phyloP scores from a whole-genome alignment of 2,888 invertebrate species.

The Sussaba pulchella region DNA sequence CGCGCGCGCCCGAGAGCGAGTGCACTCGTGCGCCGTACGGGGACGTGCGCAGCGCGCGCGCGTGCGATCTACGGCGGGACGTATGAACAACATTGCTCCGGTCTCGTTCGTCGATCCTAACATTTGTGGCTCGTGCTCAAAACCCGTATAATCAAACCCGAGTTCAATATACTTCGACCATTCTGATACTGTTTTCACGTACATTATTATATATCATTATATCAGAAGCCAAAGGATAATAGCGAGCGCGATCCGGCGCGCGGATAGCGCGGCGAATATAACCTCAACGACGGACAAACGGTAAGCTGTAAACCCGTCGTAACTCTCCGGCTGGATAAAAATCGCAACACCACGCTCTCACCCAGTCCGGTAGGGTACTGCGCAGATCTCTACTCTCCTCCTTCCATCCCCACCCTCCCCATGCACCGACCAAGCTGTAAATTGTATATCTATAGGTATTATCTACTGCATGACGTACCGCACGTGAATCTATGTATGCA shows the following conservation, averaged over 20 bases:
- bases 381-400: not conserved
- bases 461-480: not conserved
- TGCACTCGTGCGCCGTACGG: conserved; percentile 20
- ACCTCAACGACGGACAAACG: conserved; percentile 39
- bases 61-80: not conserved
- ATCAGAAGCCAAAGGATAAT: conserved; percentile 24
- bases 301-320: conserved; percentile 54
- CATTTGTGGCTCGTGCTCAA: conserved; percentile 34
- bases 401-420: not conserved
- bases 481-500: conserved; percentile 9
- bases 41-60: conserved; percentile 20
- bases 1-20: not conserved
- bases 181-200: not conserved
- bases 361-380: conserved; percentile 51
- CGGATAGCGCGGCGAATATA: conserved; percentile 70
- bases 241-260: conserved; percentile 68
- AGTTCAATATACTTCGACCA: not conserved
- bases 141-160: conserved; percentile 8
- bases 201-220: not conserved
- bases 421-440: not conserved
- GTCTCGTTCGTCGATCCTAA: not conserved
- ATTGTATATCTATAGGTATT: not conserved
- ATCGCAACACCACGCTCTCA: conserved; percentile 79
- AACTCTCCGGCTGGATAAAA: conserved; percentile 65
- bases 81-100: not conserved